These are phyloP conservation scores for Lagodon rhomboides DNA, from an alignment of 2,797 vertebrate genomes.

Conservation along the genomic window DNA sequence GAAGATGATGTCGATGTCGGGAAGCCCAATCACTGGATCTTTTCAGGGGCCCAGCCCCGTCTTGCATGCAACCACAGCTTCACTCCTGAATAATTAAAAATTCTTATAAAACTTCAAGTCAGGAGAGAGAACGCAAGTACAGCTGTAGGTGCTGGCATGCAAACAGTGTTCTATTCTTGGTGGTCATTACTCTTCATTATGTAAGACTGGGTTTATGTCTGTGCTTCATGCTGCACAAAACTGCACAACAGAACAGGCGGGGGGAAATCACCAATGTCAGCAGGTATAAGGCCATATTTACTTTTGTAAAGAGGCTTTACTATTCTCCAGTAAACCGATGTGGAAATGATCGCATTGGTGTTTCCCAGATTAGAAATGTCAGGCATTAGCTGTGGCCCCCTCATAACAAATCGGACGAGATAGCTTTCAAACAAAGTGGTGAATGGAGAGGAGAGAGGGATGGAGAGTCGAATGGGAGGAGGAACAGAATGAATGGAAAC, in stretches of 20 bases:
- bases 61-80: no score
- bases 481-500: constrained; percentile 30
- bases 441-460: constrained; percentile 39
- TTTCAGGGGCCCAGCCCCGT: no score
- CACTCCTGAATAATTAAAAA: neutral
- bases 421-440: constrained; percentile 44
- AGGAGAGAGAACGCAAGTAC: constrained; percentile 11
- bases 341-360: constrained; percentile 34
- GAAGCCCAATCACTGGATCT: no score
- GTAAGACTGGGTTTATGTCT: constrained; percentile 29
- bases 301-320: constrained; percentile 28
- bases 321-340: constrained; percentile 10
- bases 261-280: constrained; percentile 26
- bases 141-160: constrained; percentile 19
- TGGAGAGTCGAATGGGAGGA: constrained; percentile 7
- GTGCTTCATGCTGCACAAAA: constrained; percentile 33
- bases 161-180: constrained; percentile 48
- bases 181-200: constrained; percentile 46
- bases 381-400: constrained; percentile 36
- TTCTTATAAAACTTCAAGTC: constrained; percentile 2
- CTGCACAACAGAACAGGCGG: constrained; percentile 11
- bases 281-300: constrained; percentile 45
- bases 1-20: no score
- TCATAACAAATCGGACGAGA: constrained; percentile 38
- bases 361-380: constrained; percentile 47